Base-by-base conservation (phyloP, 2,888 invertebrate species). In the Scaptomyza flava region DNA sequence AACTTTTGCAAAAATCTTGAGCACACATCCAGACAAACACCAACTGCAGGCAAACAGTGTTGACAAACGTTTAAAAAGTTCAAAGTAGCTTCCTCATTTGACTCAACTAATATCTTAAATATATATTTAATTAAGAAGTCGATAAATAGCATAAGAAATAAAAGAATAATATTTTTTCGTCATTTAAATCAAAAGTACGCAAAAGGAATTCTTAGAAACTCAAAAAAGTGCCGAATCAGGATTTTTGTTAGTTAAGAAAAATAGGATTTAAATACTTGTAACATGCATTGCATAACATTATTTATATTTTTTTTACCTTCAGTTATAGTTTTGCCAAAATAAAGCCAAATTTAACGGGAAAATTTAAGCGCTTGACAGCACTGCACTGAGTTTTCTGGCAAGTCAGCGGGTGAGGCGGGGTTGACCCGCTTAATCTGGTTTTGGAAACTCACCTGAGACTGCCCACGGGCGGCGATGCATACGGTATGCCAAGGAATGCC, bases 401-500 rank as follows among this genome's bases (percentile, higher is more conserved):
- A 3, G 36, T 36, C 31, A 3, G 8, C 38, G 8, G 9, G 41
- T 17, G 17, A 1, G 9, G 17, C 2, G 27, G 27, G 63, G 31
- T 41, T 57, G 51, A 41, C 65, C 50, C 58, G 68, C 60, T 64
- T 61, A 67, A 62, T 61, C 52, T 54, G 47, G 43, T 45, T 17
- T 30, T 58, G 47, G 23, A 38, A 38, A 75, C 90, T 93, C 92
- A 95, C 95, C 98, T 96, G 88, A 98, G 94, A 90, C 96, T 96
- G 81, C 97, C 97, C 78, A 96, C 94, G 11, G 98, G 98, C 72
- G 98, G 96, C 73, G 98, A 97, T 68, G 98, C 98, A 93, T 98
- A 98, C 43, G 98, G 98, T 79, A 98, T 96, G 70, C 98, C 98
- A 69, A 98, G 94, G 92, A 97, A 98, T 17, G 97, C 97, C 93